phyloP scores from a whole-genome alignment of 2,888 invertebrate species.

The Antheraea yamamai region DNA sequence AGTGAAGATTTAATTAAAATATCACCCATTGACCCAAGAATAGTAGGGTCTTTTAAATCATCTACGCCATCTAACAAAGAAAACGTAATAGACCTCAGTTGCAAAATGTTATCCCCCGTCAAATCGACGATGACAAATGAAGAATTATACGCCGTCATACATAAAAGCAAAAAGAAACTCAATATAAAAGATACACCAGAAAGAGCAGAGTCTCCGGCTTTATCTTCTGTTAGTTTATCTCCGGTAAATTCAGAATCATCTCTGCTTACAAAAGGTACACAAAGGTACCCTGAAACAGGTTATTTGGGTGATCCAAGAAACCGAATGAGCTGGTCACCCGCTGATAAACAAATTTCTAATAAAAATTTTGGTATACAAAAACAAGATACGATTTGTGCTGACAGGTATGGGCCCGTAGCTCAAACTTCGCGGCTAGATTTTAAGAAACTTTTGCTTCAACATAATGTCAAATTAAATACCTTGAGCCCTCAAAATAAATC shows the following conservation, averaged over 20 bases:
- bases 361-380: slow-evolving; percentile 51
- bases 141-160: slow-evolving; percentile 88
- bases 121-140: slow-evolving; percentile 90
- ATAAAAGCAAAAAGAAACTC: slow-evolving; percentile 88
- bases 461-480: slow-evolving; percentile 85
- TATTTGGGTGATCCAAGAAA: slow-evolving; percentile 81
- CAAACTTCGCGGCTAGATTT: slow-evolving; percentile 93
- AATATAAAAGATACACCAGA: slow-evolving; percentile 84
- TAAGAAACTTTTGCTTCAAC: slow-evolving; percentile 89
- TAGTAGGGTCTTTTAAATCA: slow-evolving; percentile 83
- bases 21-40: slow-evolving; percentile 86
- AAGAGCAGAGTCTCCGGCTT: slow-evolving; percentile 72
- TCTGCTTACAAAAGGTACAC: slow-evolving; percentile 65
- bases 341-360: slow-evolving; percentile 63
- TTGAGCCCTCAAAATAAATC: slow-evolving; percentile 81
- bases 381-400: slow-evolving; percentile 80
- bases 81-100: slow-evolving; percentile 74
- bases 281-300: slow-evolving; percentile 83
- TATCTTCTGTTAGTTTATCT: slow-evolving; percentile 73
- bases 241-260: slow-evolving; percentile 78
- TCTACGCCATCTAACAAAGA: slow-evolving; percentile 85
- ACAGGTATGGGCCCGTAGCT: slow-evolving; percentile 83
- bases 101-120: slow-evolving; percentile 83
- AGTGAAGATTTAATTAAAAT: slow-evolving; percentile 79
- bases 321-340: slow-evolving; percentile 86